A percentile compares a stretch with the other conserved stretches of the same genome.
These are phyloP conservation scores for Ochropleura leucogaster DNA, from an alignment of 2,888 invertebrate species.

Conservation along the genomic window DNA sequence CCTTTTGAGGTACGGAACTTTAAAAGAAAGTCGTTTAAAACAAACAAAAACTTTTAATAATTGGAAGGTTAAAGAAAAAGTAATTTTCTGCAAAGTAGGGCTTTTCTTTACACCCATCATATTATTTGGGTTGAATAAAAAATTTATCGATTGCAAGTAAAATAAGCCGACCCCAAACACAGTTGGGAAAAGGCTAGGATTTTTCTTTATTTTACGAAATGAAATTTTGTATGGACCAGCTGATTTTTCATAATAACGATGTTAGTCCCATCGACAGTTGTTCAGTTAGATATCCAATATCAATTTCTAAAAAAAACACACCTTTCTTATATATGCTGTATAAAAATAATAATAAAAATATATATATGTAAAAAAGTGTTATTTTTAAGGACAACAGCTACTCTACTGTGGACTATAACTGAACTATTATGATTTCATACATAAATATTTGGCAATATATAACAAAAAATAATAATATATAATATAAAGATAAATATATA, in stretches of 20 bases:
- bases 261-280: not conserved
- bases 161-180: too few species aligned
- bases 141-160: too few species aligned
- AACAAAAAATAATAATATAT: conserved; percentile 24
- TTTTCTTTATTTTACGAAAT: too few species aligned
- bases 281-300: not conserved
- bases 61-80: too few species aligned
- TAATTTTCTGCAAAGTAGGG: too few species aligned
- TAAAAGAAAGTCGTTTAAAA: too few species aligned
- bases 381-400: conserved; percentile 52
- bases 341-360: not conserved
- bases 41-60: too few species aligned
- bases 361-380: conserved; percentile 21
- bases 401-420: conserved; percentile 64
- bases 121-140: too few species aligned
- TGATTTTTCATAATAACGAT: not conserved
- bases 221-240: not conserved
- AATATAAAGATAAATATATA: conserved; percentile 59
- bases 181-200: too few species aligned
- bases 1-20: too few species aligned
- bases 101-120: too few species aligned
- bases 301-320: not conserved
- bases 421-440: conserved; percentile 50
- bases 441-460: conserved; percentile 44
- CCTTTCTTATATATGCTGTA: not conserved